These are phyloP conservation scores for Calliopsis andreniformis DNA, from an alignment of 1,140 invertebrate genomes.

Conservation along the genomic window DNA sequence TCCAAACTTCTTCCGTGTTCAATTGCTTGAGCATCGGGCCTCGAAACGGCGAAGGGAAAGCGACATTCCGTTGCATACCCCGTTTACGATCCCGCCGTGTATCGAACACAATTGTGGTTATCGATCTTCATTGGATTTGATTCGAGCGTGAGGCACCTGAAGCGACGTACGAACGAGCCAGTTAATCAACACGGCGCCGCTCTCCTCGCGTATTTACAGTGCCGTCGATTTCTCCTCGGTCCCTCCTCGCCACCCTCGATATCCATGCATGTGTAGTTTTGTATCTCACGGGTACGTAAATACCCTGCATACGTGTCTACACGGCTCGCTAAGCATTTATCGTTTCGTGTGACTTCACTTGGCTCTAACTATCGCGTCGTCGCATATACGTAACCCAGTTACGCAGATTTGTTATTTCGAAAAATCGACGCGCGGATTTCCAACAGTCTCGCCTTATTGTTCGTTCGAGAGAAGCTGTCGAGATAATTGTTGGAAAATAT, in stretches of 20 bases:
- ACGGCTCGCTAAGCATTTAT: slow-evolving; percentile 36
- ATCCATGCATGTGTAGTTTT: slow-evolving; percentile 39
- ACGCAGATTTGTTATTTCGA: neutral
- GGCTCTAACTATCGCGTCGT: slow-evolving; percentile 17
- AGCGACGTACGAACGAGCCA: slow-evolving; percentile 64
- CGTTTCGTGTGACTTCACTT: slow-evolving; percentile 18
- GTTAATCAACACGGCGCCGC: slow-evolving; percentile 67
- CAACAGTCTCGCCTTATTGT: neutral
- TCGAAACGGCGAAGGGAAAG: neutral
- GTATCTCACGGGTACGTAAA: slow-evolving; percentile 44
- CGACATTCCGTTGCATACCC: too few species aligned
- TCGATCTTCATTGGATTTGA: slow-evolving; percentile 66
- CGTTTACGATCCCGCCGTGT: neutral
- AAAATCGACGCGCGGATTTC: neutral
- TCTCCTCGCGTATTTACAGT: slow-evolving; percentile 66
- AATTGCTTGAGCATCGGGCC: neutral
- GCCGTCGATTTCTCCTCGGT: slow-evolving; percentile 62
- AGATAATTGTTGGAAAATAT: slow-evolving; percentile 7
- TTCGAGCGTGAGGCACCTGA: slow-evolving; percentile 53
- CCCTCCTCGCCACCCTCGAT: too few species aligned
- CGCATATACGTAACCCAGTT: slow-evolving; percentile 3
- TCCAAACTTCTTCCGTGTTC: neutral
- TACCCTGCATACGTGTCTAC: slow-evolving; percentile 44
- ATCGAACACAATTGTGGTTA: slow-evolving; percentile 40
- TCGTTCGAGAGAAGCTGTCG: neutral